Evolutionary conservation across 1,140 invertebrate species (phyloP).

Genomic region (Schlechtendalia chinensis): DNA sequence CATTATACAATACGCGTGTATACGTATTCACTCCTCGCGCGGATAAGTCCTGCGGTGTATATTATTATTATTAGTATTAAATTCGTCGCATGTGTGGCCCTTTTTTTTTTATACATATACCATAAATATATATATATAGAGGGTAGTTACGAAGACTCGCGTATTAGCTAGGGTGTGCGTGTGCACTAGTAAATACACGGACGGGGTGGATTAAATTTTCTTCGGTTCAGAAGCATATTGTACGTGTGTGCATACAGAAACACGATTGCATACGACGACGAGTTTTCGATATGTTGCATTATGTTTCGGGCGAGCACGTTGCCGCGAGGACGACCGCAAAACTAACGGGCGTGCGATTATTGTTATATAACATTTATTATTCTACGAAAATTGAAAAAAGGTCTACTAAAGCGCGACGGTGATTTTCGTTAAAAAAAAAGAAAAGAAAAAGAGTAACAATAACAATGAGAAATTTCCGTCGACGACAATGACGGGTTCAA

Average conservation of each 20-base stretch:
- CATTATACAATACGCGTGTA: too few species aligned
- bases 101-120: not conserved
- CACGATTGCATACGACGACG: not conserved
- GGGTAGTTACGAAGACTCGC: not conserved
- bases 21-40: too few species aligned
- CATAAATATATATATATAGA: too few species aligned
- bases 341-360: conserved; percentile 42
- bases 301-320: not conserved
- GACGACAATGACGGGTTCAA: not conserved
- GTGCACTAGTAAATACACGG: not conserved
- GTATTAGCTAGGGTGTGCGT: not conserved
- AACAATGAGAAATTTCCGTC: too few species aligned
- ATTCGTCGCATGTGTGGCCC: conserved; percentile 47
- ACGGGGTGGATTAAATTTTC: conserved; percentile 34
- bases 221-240: conserved; percentile 29
- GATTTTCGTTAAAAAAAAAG: conserved; percentile 33
- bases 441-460: too few species aligned
- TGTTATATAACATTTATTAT: conserved; percentile 4
- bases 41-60: not conserved
- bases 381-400: not conserved
- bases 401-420: conserved; percentile 33
- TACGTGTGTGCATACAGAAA: not conserved
- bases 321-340: conserved; percentile 12
- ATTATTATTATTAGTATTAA: conserved; percentile 31
- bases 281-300: not conserved